Base-by-base conservation (phyloP, 2,888 invertebrate species). In the Ecdyonurus torrentis region DNA sequence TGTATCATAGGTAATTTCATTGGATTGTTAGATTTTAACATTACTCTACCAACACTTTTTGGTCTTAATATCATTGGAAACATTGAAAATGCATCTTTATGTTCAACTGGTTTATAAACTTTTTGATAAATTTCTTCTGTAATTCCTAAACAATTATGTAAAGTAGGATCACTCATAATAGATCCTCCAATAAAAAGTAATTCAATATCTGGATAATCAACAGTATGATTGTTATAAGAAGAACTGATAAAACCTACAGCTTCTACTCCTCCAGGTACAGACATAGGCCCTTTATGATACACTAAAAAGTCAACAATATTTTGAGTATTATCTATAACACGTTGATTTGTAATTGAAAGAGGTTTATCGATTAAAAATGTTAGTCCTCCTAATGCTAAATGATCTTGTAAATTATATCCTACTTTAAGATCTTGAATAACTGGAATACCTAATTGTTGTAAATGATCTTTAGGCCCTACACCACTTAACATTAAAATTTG, bases 61-160 rank as follows among this genome's bases (percentile, higher is more conserved):
- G 89, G 88, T 66, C 86, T 78, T 73, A 88, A 80, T 37, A 88
- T 71, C 76, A 87, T 84, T 0, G 87, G 87, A 67, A 86, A 82
- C 1, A 86, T 73, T 1, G 76, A 75, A 76, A 80, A 85, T 19
- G 78, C 81, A 52, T 82, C 76, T 53, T 71, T 72, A 15, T 73
- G 74, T 61, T 80, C 78, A 19, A 86, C 70, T 0, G 76, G 76
- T 63, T 71, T 73, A 68, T 71, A 80, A 5, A 78, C 74, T 0
- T 72, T 64, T 55, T 77, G 66, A 70, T 76, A 77, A 0, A 76
- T 64, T 18, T 74, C 70, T 61, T 76, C 74, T 0, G 72, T 70
- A 37, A 76, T 69, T 53, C 72, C 72, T 87, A 85, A 80, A 68
- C 78, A 76, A 69, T 76, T 70, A 69, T 78, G 73, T 67, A 80